Conservation (phyloP, 2,797 vertebrate species). For the Sus cebifrons region DNA sequence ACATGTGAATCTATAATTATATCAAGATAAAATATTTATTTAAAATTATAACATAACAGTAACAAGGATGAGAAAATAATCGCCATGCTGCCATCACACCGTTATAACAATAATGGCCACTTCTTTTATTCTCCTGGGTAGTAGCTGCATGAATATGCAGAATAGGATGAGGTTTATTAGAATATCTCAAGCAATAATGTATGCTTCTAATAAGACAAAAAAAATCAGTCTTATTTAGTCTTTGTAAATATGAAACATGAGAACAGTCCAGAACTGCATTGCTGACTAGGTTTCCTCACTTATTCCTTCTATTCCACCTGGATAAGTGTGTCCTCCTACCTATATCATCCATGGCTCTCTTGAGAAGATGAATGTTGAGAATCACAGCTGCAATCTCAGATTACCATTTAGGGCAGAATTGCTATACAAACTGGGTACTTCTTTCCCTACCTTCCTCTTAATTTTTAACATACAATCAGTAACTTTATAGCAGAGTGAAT, state of each 20-base stretch:
- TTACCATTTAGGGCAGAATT: not conserved
- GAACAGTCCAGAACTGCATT: not conserved
- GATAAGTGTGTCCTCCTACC: not conserved
- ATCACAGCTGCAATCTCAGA: not conserved
- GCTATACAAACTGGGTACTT: not conserved
- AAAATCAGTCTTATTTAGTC: not conserved
- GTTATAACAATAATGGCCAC: not conserved
- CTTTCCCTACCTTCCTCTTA: not conserved
- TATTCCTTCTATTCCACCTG: not conserved
- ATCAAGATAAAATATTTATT: constrained; percentile 52
- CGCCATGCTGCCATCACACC: not conserved
- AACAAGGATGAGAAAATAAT: constrained; percentile 28
- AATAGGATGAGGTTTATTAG: not conserved
- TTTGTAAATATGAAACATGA: constrained; percentile 15
- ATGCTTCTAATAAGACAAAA: constrained; percentile 15
- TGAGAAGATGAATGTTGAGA: not conserved
- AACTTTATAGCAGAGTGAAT: not conserved
- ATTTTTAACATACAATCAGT: not conserved
- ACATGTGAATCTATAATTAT: constrained; percentile 14
- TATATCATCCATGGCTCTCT: not conserved
- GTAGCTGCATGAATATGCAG: constrained; percentile 24
- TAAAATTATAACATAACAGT: not conserved
- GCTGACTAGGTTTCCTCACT: not conserved
- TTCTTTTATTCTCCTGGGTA: constrained; percentile 23
- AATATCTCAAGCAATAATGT: constrained; percentile 27